Conservation (phyloP, 2,888 invertebrate species). For the Tillus elongatus region DNA sequence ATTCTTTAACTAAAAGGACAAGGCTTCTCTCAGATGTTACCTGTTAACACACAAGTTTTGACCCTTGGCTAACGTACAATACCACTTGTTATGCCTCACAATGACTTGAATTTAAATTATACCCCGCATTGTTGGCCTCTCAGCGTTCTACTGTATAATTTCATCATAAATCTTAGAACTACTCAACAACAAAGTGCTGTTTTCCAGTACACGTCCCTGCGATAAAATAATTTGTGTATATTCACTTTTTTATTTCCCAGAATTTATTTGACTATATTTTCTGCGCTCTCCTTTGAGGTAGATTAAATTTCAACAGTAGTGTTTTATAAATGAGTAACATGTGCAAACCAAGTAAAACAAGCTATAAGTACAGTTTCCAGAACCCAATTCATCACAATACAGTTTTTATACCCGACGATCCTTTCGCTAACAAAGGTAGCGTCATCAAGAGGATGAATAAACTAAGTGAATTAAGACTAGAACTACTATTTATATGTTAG, state of each 20-base stretch:
- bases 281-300: background rate
- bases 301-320: slow-evolving; percentile 3
- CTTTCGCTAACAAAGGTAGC: too few relatives aligned
- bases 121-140: background rate
- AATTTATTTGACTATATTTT: too few relatives aligned
- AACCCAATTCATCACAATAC: too few relatives aligned
- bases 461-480: too few relatives aligned
- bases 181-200: slow-evolving; percentile 2
- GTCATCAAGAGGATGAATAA: too few relatives aligned
- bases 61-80: slow-evolving; percentile 1
- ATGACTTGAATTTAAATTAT: slow-evolving; percentile 3
- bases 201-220: slow-evolving; percentile 2
- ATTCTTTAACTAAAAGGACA: too few relatives aligned
- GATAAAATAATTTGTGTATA: slow-evolving; percentile 3
- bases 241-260: too few relatives aligned
- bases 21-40: too few relatives aligned
- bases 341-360: too few relatives aligned
- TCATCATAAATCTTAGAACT: background rate
- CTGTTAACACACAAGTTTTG: slow-evolving; percentile 2
- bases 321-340: slow-evolving; percentile 1
- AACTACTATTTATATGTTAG: too few relatives aligned
- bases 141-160: slow-evolving; percentile 1
- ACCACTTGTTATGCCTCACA: background rate
- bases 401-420: too few relatives aligned
- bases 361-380: too few relatives aligned